Conservation (phyloP, 2,113 vertebrate genomes). For the Neodontobutis hainanensis region DNA sequence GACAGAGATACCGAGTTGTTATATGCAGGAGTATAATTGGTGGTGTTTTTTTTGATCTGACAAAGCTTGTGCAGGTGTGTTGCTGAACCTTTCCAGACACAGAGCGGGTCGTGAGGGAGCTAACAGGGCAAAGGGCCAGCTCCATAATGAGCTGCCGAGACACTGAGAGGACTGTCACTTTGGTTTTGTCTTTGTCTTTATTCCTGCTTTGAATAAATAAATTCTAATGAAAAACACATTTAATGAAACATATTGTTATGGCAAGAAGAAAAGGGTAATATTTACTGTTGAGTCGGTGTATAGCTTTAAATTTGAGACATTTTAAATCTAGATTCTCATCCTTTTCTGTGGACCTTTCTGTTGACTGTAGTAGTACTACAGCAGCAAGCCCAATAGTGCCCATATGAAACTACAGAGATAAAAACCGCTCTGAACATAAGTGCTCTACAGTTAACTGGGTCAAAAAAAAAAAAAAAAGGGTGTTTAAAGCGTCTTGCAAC, state of each 20-base stretch:
- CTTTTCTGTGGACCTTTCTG: not conserved
- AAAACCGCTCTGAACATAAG: constrained; percentile 28
- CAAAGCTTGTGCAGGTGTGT: constrained; percentile 1
- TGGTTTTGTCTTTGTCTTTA: not conserved
- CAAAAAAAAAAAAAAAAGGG: constrained; percentile 9
- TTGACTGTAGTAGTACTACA: not conserved
- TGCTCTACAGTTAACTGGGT: constrained; percentile 29
- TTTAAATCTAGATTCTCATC: not conserved
- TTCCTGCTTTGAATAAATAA: not conserved
- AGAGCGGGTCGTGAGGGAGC: constrained; percentile 5
- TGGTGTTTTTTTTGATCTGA: too few species aligned
- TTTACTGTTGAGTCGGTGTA: too few species aligned
- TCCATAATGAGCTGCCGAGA: constrained; percentile 1
- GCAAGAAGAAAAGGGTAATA: too few species aligned
- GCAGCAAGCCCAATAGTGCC: constrained; percentile 1
- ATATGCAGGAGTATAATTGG: too few species aligned
- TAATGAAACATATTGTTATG: not conserved
- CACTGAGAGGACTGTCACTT: not conserved
- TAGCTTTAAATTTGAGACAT: not conserved
- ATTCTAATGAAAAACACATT: not conserved
- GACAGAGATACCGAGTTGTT: too few species aligned
- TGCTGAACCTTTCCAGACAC: not conserved
- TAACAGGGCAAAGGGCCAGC: not conserved
- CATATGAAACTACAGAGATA: constrained; percentile 16
- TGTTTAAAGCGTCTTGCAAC: not conserved